Base-by-base conservation (phyloP, 2,113 vertebrate genomes). In the Chrysochloris asiatica region DNA sequence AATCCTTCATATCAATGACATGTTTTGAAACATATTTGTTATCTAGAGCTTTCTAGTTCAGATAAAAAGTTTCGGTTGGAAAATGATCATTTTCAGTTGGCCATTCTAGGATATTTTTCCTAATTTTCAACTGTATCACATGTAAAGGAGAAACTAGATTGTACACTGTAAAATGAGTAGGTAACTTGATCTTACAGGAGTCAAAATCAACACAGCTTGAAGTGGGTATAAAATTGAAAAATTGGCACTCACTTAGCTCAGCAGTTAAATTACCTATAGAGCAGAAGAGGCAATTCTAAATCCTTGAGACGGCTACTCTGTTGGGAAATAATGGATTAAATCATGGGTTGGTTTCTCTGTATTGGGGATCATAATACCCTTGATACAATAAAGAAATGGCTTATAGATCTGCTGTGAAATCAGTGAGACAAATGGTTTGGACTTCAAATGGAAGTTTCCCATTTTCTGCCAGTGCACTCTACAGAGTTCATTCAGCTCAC, bases 151-250 rank as follows among this genome's bases (percentile, higher is more conserved):
- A 91, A 14, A 87, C 21, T 73, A 59, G 69, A 36, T 61, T 92
- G 13, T 45, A 87, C 48, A 67, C 0, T 76, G 5, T 43, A 76
- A 94, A 87, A 84, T 59, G 45, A 89, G 24, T 90, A 28, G 8
- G 33, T 83, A 71, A 93, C 54, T 67, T 79, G 56, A 83, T 88
- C 71, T 93, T 69, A 86, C 17, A 79, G 77, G 30, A 63, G 79
- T 93, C 73, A 94, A 95, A 92, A 94, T 65, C 67, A 91, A 83
- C 33, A 89, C 3, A 73, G 38, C 59, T 52, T 95, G 77, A 94
- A 96, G n/a, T 80, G 71, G 28, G n/a, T 79, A 63, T 45, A 89
- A 95, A 95, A 92, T 67, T 77, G 61, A 75, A 89, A 95, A 95
- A 92, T 79, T 82, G 80, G 63, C 65, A 82, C 63, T 92, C 75